Conservation (phyloP, 2,113 vertebrate genomes). For the Amazona vittata region DNA sequence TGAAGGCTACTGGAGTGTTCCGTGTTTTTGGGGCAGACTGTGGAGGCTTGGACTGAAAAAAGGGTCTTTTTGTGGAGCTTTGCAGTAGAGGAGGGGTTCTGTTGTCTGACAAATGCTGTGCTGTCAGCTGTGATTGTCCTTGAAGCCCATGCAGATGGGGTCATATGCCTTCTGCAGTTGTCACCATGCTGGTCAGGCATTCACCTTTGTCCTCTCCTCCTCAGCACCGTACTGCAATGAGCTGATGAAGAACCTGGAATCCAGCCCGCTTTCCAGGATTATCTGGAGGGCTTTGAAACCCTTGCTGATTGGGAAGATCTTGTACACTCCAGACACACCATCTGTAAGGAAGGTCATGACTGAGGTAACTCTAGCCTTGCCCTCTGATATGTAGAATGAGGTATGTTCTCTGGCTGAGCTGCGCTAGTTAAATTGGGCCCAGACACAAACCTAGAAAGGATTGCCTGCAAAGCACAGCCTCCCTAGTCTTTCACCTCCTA, state of each 20-base stretch:
- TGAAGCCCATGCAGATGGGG: background rate
- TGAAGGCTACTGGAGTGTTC: background rate
- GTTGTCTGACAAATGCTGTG: background rate
- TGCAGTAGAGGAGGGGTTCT: background rate
- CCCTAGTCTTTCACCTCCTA: background rate
- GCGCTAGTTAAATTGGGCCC: background rate
- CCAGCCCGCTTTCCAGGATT: constrained; percentile 92
- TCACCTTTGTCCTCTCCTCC: background rate
- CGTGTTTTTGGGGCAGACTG: background rate
- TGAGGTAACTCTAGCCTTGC: constrained; percentile 79
- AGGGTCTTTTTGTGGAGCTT: background rate
- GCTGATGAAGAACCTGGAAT: constrained; percentile 91
- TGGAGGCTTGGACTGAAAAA: background rate
- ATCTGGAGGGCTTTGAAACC: constrained; percentile 96
- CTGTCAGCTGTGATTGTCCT: background rate
- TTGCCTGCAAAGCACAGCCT: background rate
- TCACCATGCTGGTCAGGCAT: background rate
- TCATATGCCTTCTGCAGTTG: background rate
- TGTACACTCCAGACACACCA: constrained; percentile 93
- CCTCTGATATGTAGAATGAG: background rate
- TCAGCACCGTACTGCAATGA: constrained; percentile 94
- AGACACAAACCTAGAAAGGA: background rate
- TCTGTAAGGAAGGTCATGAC: constrained; percentile 87
- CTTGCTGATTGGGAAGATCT: constrained; percentile 92
- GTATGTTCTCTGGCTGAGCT: background rate